Base-by-base conservation (phyloP, 2,113 vertebrate genomes). In the Phodopus roborovskii region DNA sequence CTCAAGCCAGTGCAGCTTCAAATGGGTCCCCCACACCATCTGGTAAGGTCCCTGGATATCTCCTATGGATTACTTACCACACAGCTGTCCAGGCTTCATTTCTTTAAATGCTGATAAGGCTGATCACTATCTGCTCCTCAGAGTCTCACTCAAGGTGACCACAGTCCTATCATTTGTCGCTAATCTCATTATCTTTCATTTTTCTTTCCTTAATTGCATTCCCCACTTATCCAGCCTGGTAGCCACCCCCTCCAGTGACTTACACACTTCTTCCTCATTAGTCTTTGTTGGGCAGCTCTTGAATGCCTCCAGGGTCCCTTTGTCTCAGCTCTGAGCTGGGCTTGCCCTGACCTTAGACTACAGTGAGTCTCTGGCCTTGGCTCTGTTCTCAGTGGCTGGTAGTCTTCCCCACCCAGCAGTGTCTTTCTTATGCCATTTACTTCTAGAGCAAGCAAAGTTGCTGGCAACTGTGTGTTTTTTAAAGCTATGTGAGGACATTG, bases 131-230 rank as follows among this genome's bases (percentile, higher is more conserved):
- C 71, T 96, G 11, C 58, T 45, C 68, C 88, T 94, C 58, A 3
- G 78, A 58, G 79, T 82, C 58, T 90, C 95, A 15, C 58, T 94
- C 92, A 39, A 73, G 42, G 84, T 96, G 95, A 96, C 97, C 1
- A 0, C 1, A 48, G 74, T 36, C 8, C 24, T 68, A 3, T 56
- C 66, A 92, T 95, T 81, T 93, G 64, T 96, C 93, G 88, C 92
- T 97, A 93, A 96, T 98, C 94, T 98, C 97, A 96, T 98, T 97
- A 98, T 97, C 87, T 98, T 96, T 94, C 95, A 94, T 81, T 96
- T 98, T 95, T 97, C 94, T 88, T 77, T 53, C 56, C 95, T 97
- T 97, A 97, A 97, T 97, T 98, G 96, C 78, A 71, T 96, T 97
- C 97, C 58, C 60, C 92, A 95, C 86, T 97, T 96, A 24, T 22